Base-by-base conservation (phyloP, 2,797 vertebrate genomes). In the Lacerta bilineata region DNA sequence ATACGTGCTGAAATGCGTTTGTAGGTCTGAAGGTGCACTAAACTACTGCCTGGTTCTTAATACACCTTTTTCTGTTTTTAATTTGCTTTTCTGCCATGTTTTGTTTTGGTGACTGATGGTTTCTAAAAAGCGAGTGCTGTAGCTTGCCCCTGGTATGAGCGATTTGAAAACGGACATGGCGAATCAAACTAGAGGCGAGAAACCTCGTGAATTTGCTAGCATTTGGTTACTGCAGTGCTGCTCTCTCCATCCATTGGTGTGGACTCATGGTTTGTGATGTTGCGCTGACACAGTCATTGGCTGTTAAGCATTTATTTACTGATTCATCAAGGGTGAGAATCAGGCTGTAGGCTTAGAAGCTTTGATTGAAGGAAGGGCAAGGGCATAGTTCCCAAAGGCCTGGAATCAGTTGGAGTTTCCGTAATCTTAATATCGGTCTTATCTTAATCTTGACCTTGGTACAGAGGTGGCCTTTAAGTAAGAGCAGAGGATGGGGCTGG, bases 11-110 rank as follows among this genome's bases (percentile, higher is more conserved):
- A 96, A 95, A 96, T 97, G 96, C 95, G 93, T 96, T 96, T 96
- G 96, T 95, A 94, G 95, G 92, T 95, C 96, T 97, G 97, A 96
- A 96, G 96, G 96, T 96, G 96, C 96, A 96, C 95, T 96, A 95
- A 94, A 94, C 84, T 92, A 95, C 91, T 96, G 93, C 95, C 93
- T 95, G 94, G 81, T 91, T 96, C 92, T 94, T 91, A 95, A 91
- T 90, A 93, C 93, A 89, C 79, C 18, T 94, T 87, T 94, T 87
- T 55, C 64, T 11, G 27, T 59, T 86, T 87, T 77, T 10, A 17
- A 46, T 25, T 66, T 36, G 5, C 5, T 85, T 95, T 84, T 85
- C 27, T 15, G 74, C 43, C 93, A 72, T 18, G n/a, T 92, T 91
- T 92, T 15, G 88, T 93, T 94, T 89, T 68, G 83, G n/a, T 82